Base-by-base conservation (phyloP, 2,797 vertebrate genomes). In the Pteropus rufus region DNA sequence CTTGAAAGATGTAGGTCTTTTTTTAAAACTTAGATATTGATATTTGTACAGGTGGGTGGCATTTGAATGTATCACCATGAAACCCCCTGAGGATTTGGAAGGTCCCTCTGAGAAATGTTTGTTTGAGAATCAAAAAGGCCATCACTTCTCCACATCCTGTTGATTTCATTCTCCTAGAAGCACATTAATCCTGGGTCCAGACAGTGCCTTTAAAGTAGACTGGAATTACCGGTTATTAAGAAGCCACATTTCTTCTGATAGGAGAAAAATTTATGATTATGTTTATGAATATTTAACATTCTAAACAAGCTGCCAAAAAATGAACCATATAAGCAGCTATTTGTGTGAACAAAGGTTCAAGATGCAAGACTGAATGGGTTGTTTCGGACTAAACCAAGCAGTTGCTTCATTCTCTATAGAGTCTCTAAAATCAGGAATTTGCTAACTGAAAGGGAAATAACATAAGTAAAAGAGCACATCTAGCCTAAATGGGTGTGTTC, bases 41-140 rank as follows among this genome's bases (percentile, higher is more conserved):
- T 98, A 96, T 97, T 96, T 97, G 91, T 97, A 91, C 96, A 97
- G 94, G 95, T 97, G 97, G 95, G 95, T 95, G 93, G 77, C 93
- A 96, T 97, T 98, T 95, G 94, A 97, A 91, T 91, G 82, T 95
- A 95, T 95, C 96, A 76, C 85, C 36, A 41, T 83, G 94, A 97
- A 91, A 86, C 91, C 86, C 91, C 88, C 62, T 15, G 89, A 96
- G 97, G 92, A 93, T 54, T 86, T 95, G 75, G 81, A 97, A 92
- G 93, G 93, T 70, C 75, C 91, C 91, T 97, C 91, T 97, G 96
- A 97, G 92, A 94, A 96, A 95, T 94, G 94, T 95, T 96, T 96
- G 93, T 96, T 93, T 97, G 93, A 96, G 82, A 97, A 95, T 81
- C 70, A 54, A 87, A 96, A 95, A 86, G 88, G 58, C 95, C 89